Evolutionary conservation across 2,113 vertebrate species (phyloP), one percentile per base, ranked within the genome.

Genomic region (Neoarius graeffei): DNA sequence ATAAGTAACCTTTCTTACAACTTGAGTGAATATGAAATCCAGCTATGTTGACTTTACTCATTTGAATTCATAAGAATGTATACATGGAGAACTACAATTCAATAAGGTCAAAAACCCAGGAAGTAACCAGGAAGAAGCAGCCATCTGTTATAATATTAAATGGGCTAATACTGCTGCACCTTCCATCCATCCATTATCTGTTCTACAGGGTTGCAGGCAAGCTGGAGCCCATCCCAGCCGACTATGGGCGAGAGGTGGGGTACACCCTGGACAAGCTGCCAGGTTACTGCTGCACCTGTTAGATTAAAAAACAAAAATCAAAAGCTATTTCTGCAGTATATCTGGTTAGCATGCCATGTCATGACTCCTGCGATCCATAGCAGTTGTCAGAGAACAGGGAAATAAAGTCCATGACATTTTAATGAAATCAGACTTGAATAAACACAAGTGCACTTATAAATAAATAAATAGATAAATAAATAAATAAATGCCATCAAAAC

Each of bases 381-480:
- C 27, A 86, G 71, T 17, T 79, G 50, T 17, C 27, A 77, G 42
- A 66, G 57, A 66, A 56, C 8, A 35, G 48, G 48, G 52, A 80
- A 54, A 86, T 23, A 83, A 83, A 52, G 62, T 64, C 80, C 52
- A 6, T 54, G 57, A 14, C 48, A 64, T 23, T 77, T 66, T 88
- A 88, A 84, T 84, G 81, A 79, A 77, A 84, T 76, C 81, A 30
- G 57, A 76, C 48, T 83, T 50, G 42, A 87, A 60, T 83, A 88
- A 84, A 88, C 20, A 62, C 30, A 27, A 15, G 56, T 83, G 57
- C 80, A 60, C 25, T 82, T 6, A 62, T 76, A 6, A 42, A 52
- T n/a, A 10, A 64, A 82, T 13, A 56, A 19, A n/a, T n/a, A n/a
- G n/a, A 7, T 2, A 73, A 82, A 57, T 52, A 50, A 50, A 42